Conservation (phyloP, 2,888 invertebrate genomes). For the Hemaris fuciformis region DNA sequence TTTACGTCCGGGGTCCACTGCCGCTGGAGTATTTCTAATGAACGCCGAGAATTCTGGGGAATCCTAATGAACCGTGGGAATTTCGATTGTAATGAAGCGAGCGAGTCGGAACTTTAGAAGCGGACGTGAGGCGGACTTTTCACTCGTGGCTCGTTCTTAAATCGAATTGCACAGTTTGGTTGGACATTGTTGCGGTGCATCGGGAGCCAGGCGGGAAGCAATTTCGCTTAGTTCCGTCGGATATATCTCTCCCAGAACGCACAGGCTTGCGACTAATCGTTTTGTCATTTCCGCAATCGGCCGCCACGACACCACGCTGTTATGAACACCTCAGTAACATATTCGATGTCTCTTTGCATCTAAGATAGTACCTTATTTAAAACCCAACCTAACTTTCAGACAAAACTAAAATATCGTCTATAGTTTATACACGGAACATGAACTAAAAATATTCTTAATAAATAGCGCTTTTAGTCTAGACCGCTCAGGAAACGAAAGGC, state of each 20-base stretch:
- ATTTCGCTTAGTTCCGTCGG: slow-evolving; percentile 71
- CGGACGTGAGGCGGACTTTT: slow-evolving; percentile 43
- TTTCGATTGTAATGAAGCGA: slow-evolving; percentile 74
- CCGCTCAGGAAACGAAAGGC: slow-evolving; percentile 31
- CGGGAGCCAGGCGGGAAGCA: slow-evolving; percentile 62
- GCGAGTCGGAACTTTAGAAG: slow-evolving; percentile 45
- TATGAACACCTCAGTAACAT: slow-evolving; percentile 60
- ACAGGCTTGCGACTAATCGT: slow-evolving; percentile 73
- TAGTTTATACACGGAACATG: not conserved
- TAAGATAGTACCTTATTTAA: not conserved
- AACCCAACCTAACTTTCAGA: not conserved
- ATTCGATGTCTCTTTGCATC: slow-evolving; percentile 42
- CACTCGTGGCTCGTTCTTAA: slow-evolving; percentile 47
- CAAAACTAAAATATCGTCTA: not conserved
- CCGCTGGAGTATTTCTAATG: slow-evolving; percentile 73
- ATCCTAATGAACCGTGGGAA: slow-evolving; percentile 79
- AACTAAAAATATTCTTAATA: not conserved
- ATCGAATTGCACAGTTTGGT: slow-evolving; percentile 56
- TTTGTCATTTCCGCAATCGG: slow-evolving; percentile 76
- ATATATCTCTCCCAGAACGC: slow-evolving; percentile 68
- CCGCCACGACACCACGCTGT: slow-evolving; percentile 53
- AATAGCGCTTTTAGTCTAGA: not conserved
- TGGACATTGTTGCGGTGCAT: slow-evolving; percentile 64
- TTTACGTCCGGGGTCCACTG: slow-evolving; percentile 74
- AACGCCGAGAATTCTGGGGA: slow-evolving; percentile 71